Conservation (phyloP, 1,140 invertebrate species). For the Drosophila serrata region DNA sequence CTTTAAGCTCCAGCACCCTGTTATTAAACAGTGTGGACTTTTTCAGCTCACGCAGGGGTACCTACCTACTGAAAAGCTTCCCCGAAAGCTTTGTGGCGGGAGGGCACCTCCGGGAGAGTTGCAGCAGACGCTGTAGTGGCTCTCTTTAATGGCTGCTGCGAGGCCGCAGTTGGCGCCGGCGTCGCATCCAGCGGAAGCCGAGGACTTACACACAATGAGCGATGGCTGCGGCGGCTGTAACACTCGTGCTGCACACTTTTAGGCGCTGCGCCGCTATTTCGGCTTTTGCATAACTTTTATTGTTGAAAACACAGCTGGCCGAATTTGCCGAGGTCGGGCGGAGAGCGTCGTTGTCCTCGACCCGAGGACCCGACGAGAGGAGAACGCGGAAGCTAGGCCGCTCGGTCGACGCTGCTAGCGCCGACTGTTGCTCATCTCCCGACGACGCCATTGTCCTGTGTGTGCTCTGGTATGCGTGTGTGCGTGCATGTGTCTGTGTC, state of each 20-base stretch:
- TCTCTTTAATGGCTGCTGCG: constrained; percentile 62
- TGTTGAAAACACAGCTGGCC: constrained; percentile 66
- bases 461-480: constrained; percentile 24
- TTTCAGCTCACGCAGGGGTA: constrained; percentile 18
- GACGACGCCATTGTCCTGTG: constrained; percentile 44
- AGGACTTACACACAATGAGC: constrained; percentile 36
- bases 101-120: constrained; percentile 16
- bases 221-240: constrained; percentile 16
- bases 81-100: constrained; percentile 15
- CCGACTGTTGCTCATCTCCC: constrained; percentile 79
- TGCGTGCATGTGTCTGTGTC: constrained; percentile 1
- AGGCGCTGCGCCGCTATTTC: constrained; percentile 64
- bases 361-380: constrained; percentile 33
- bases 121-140: constrained; percentile 7
- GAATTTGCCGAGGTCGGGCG: constrained; percentile 25
- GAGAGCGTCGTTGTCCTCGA: constrained; percentile 39
- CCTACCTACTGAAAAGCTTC: constrained; percentile 10
- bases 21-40: constrained; percentile 5
- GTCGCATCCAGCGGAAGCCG: constrained; percentile 20
- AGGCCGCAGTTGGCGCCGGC: constrained; percentile 13
- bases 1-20: constrained; percentile 30
- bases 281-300: constrained; percentile 81
- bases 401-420: constrained; percentile 21
- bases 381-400: constrained; percentile 35
- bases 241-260: constrained; percentile 62